phyloP scores from a whole-genome alignment of 2,888 invertebrate species.

The Agrochola macilenta region DNA sequence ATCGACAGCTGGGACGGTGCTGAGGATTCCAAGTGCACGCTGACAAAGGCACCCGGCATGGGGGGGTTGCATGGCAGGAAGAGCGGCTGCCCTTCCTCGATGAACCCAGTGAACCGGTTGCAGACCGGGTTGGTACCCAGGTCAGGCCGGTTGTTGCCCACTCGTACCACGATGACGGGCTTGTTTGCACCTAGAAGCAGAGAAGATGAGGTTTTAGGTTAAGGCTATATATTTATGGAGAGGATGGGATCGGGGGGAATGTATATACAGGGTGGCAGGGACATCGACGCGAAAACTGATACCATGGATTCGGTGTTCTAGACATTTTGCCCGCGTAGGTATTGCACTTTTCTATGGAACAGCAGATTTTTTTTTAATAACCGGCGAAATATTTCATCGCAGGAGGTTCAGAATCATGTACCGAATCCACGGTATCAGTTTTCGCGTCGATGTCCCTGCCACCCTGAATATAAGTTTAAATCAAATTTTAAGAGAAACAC shows the following conservation, averaged over 20 bases:
- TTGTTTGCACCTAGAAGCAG: slow-evolving; percentile 92
- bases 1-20: slow-evolving; percentile 95
- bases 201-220: not conserved
- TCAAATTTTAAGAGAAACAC: not conserved
- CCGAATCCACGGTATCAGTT: too few species aligned
- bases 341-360: too few species aligned
- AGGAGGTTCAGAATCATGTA: too few species aligned
- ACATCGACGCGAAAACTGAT: too few species aligned
- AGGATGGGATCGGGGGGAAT: not conserved
- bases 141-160: slow-evolving; percentile 98
- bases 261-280: too few species aligned
- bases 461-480: not conserved
- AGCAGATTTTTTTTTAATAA: too few species aligned
- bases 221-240: too few species aligned
- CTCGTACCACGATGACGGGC: slow-evolving; percentile 96
- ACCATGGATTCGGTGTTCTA: too few species aligned
- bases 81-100: slow-evolving; percentile 97
- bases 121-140: slow-evolving; percentile 97
- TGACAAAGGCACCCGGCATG: slow-evolving; percentile 98
- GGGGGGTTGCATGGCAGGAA: slow-evolving; percentile 98
- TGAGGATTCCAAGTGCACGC: slow-evolving; percentile 96
- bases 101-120: slow-evolving; percentile 96
- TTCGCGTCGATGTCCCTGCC: too few species aligned
- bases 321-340: too few species aligned
- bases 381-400: too few species aligned